Base-by-base conservation (phyloP, 1,140 invertebrate species). In the Pseudomyrmex cubaensis region DNA sequence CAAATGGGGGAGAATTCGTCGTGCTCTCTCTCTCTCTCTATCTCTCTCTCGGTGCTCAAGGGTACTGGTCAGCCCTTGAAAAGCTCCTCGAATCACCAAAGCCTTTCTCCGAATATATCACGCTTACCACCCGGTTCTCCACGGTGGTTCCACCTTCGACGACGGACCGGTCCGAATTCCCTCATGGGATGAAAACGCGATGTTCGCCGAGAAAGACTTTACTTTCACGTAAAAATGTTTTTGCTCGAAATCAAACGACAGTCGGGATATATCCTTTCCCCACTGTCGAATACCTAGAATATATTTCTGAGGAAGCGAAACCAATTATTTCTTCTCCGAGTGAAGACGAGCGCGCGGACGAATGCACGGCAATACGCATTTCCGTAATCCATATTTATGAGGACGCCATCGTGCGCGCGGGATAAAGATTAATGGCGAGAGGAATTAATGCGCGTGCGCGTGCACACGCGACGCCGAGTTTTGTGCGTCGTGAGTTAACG, bases 301-400 rank as follows among this genome's bases (percentile, higher is more conserved):
- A 7, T 35, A 62, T 52, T 50, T n/a, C 20, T 9, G 69, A 25
- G 22, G 57, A 85, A 76, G 77, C 63, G 72, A 62, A 77, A 85
- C 75, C 85, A 66, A 82, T 82, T 50, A 84, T 74, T 69, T 64
- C 56, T 57, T 25, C 20, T 50, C 1, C 35, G 35, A 35, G 5
- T 35, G 46, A 78, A 62, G 80, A 72, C 44, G 48, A 84, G 52
- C 17, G 62, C 72, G 35, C 9, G 50, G 50, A 64, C 44, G 35
- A 35, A 35, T 48, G 54, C 22, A 64, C 13, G 57, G 52, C 35
- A 35, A 66, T 56, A 75, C 64, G 77, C 70, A 87, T 87, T 89
- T 87, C 73, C 82, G 57, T 82, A 72, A 87, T 89, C 78, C 83
- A 89, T 86, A 89, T 87, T 90, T 83, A 90, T 73, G 86, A 86